Conservation (phyloP, 2,888 invertebrate genomes). For the Mycogona germanica region DNA sequence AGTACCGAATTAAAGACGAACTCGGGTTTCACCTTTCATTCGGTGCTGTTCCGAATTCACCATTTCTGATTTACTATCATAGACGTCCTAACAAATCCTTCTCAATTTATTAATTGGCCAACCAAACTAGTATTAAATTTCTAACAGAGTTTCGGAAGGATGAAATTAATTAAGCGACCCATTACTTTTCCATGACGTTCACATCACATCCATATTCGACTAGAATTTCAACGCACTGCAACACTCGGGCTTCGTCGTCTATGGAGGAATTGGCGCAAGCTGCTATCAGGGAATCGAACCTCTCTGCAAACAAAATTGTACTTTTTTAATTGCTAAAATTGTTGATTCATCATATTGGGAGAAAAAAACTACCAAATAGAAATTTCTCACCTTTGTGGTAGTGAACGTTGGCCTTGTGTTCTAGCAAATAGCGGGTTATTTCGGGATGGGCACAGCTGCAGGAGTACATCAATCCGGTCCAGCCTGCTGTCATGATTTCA, state of each 20-base stretch:
- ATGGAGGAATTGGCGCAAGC: slow-evolving; percentile 34
- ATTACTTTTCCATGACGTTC: slow-evolving; percentile 27
- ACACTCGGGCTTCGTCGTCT: slow-evolving; percentile 29
- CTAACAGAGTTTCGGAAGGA: too few relatives aligned
- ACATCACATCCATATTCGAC: slow-evolving; percentile 27
- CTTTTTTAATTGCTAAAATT: not conserved
- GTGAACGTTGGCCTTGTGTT: slow-evolving; percentile 35
- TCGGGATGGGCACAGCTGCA: slow-evolving; percentile 27
- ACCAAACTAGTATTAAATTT: too few relatives aligned
- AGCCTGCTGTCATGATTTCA: slow-evolving; percentile 26
- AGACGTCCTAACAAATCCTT: too few relatives aligned
- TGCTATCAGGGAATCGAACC: slow-evolving; percentile 38
- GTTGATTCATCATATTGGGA: too few relatives aligned
- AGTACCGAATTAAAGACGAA: too few relatives aligned
- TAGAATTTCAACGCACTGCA: slow-evolving; percentile 30
- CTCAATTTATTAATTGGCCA: too few relatives aligned
- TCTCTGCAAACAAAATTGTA: slow-evolving; percentile 28
- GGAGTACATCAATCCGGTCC: slow-evolving; percentile 32
- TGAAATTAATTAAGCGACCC: not conserved
- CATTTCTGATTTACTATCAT: too few relatives aligned
- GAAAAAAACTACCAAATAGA: too few relatives aligned
- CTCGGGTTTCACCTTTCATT: too few relatives aligned
- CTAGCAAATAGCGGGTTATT: slow-evolving; percentile 31
- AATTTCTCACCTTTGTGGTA: slow-evolving; percentile 36
- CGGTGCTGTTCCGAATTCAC: too few relatives aligned